A percentile compares a stretch with the other conserved stretches of the same genome.
Conservation (phyloP, 2,888 invertebrate species). For the Dermolepida albohirtum region DNA sequence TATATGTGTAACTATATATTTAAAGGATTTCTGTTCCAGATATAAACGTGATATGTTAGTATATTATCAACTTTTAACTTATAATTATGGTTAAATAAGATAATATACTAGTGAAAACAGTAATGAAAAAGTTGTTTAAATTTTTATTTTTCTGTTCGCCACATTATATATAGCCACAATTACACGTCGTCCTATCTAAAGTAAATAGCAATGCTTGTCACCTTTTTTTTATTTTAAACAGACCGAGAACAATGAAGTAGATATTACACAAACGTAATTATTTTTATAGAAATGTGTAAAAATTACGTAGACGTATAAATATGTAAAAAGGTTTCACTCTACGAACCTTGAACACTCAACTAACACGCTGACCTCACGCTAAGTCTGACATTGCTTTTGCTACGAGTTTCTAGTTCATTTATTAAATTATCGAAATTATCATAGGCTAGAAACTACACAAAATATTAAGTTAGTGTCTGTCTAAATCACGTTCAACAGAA, state of each 20-base stretch:
- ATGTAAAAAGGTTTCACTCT: neutral
- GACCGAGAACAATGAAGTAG: constrained; percentile 16
- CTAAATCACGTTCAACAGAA: too few species aligned
- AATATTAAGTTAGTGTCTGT: too few species aligned
- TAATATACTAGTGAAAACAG: constrained; percentile 19
- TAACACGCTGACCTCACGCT: constrained; percentile 8
- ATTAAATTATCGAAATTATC: constrained; percentile 1
- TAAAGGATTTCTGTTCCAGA: too few species aligned
- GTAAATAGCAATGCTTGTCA: constrained; percentile 4
- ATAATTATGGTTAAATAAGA: constrained; percentile 1
- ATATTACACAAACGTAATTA: constrained; percentile 2
- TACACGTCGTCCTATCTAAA: constrained; percentile 14
- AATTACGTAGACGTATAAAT: neutral
- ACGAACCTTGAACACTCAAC: constrained; percentile 3
- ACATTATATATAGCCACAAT: constrained; percentile 7
- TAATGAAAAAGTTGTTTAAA: constrained; percentile 14
- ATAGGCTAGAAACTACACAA: too few species aligned
- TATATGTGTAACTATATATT: too few species aligned
- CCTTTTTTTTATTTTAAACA: constrained; percentile 11
- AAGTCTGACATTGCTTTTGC: constrained; percentile 11
- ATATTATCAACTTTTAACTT: constrained; percentile 6
- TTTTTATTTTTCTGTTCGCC: constrained; percentile 10
- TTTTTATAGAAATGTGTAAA: constrained; percentile 6
- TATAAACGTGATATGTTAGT: neutral
- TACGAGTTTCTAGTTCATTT: constrained; percentile 1